A percentile compares a stretch with the other conserved stretches of the same genome.
Evolutionary conservation across 1,140 invertebrate genomes (phyloP).

Genomic region (Parasteatoda tepidariorum): DNA sequence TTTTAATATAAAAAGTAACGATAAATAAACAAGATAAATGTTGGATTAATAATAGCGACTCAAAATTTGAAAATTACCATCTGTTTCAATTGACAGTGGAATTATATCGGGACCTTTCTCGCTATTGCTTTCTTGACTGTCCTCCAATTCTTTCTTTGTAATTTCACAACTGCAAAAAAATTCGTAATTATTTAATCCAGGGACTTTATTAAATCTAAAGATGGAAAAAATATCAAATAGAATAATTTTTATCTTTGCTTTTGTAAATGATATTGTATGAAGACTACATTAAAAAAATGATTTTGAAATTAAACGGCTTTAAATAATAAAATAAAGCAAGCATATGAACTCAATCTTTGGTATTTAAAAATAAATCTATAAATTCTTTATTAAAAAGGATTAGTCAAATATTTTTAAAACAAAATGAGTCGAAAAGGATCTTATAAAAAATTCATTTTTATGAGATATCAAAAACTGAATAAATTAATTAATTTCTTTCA

Average conservation of each 20-base stretch:
- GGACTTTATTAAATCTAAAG: neutral
- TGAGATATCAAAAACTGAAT: too few relatives aligned
- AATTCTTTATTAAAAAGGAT: too few relatives aligned
- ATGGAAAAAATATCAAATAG: neutral
- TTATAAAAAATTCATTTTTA: too few relatives aligned
- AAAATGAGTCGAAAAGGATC: too few relatives aligned
- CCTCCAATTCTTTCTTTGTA: conserved; percentile 28
- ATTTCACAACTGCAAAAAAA: conserved; percentile 10
- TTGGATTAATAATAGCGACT: too few relatives aligned
- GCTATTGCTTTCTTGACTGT: conserved; percentile 12
- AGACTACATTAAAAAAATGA: too few relatives aligned
- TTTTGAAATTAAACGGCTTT: neutral
- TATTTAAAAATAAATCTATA: too few relatives aligned
- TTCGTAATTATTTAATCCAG: neutral
- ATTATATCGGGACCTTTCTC: conserved; percentile 32
- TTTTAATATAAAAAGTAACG: too few relatives aligned
- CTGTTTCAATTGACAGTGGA: conserved; percentile 21
- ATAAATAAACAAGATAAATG: too few relatives aligned
- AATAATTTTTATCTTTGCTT: too few relatives aligned
- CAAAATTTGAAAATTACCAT: neutral
- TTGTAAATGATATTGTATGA: neutral
- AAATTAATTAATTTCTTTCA: too few relatives aligned
- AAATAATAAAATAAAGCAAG: neutral
- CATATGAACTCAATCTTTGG: neutral
- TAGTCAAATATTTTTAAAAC: too few relatives aligned